A percentile compares a stretch with the other conserved stretches of the same genome.
phyloP scores from a whole-genome alignment of 2,888 invertebrate genomes.

The Tachina fera region DNA sequence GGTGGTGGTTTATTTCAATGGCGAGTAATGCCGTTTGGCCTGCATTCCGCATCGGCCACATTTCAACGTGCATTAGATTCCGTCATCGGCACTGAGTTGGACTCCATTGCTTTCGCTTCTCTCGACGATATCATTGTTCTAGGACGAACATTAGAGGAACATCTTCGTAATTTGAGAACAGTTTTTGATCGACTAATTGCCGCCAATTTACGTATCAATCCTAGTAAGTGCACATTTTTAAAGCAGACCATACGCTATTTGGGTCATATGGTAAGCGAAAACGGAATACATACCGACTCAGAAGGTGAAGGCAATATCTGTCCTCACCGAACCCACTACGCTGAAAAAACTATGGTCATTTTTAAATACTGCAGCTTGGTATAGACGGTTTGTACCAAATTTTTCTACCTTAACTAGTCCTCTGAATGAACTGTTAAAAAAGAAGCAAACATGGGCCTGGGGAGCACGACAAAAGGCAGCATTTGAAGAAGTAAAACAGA shows the following conservation, averaged over 20 bases:
- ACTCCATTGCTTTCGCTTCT: no score
- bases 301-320: constrained; percentile 22
- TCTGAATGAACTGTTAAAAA: background rate
- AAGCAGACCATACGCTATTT: constrained; percentile 41
- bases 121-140: no score
- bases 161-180: constrained; percentile 27
- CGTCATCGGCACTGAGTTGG: no score
- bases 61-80: no score
- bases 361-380: constrained; percentile 22
- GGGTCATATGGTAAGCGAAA: constrained; percentile 53
- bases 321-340: background rate
- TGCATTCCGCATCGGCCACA: no score
- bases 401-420: constrained; percentile 10
- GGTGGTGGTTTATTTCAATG: constrained; percentile 6
- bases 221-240: constrained; percentile 43
- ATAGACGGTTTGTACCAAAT: constrained; percentile 15
- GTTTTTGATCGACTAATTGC: constrained; percentile 35
- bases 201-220: constrained; percentile 10
- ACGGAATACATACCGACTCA: constrained; percentile 43
- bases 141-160: background rate
- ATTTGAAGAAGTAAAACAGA: constrained; percentile 10
- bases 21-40: constrained; percentile 23
- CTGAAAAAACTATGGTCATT: constrained; percentile 11
- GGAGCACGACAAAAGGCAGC: background rate
- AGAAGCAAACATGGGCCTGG: constrained; percentile 19